phyloP scores from a whole-genome alignment of 2,113 vertebrate species.

The Sigmodon hispidus region DNA sequence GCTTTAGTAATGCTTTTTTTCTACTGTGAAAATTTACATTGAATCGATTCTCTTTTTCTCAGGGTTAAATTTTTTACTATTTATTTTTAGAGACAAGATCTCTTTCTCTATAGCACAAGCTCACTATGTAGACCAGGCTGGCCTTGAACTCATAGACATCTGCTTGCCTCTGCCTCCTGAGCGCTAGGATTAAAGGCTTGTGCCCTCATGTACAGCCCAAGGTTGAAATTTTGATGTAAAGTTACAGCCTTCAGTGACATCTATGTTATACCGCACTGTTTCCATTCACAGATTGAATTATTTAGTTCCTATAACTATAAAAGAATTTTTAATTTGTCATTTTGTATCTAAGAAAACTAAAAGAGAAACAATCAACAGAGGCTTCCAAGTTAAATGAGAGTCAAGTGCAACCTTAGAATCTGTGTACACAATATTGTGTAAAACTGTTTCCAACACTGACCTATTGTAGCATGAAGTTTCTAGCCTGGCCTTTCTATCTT shows the following conservation, averaged over 20 bases:
- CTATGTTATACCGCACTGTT: background rate
- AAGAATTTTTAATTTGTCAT: background rate
- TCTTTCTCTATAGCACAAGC: background rate
- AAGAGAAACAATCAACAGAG: background rate
- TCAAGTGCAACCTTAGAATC: background rate
- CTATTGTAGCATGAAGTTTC: no score
- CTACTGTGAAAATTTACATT: background rate
- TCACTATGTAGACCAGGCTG: background rate
- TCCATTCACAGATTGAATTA: background rate
- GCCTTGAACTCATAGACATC: background rate
- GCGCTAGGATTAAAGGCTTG: background rate
- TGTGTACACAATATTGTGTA: background rate
- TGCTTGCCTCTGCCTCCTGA: background rate
- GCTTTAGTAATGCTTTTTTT: background rate
- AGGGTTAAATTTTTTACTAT: background rate
- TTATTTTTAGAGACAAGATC: background rate
- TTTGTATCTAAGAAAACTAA: conserved; percentile 18
- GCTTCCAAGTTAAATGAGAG: background rate
- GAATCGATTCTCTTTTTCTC: background rate
- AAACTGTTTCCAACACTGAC: no score
- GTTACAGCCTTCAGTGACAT: background rate
- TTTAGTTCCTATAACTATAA: conserved; percentile 10
- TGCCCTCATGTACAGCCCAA: background rate
- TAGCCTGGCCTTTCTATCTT: no score
- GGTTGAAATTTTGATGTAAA: background rate